These are phyloP conservation scores for Oscarella lobularis DNA, from an alignment of 37 sponge, comb jelly and placozoan genomes.

Conservation along the genomic window DNA sequence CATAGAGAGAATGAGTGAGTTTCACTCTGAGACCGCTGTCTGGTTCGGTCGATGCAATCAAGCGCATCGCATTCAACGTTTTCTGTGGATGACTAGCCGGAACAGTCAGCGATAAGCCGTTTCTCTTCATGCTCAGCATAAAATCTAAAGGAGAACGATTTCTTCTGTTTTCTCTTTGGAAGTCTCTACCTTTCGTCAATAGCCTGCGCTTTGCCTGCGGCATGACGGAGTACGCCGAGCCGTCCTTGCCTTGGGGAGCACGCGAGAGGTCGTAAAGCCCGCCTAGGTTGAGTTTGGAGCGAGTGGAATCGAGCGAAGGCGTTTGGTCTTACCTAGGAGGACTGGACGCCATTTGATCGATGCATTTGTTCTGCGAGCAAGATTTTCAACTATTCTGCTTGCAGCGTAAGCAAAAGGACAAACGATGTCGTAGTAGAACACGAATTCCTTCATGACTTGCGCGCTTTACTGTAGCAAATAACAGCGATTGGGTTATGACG, in stretches of 20 bases:
- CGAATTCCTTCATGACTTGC: conserved; percentile 24
- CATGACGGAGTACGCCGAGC: conserved; percentile 79
- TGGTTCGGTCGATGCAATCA: conserved; percentile 16
- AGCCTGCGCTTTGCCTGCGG: conserved; percentile 37
- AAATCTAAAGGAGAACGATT: conserved; percentile 28
- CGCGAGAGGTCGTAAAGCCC: conserved; percentile 61
- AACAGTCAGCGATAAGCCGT: conserved; percentile 12
- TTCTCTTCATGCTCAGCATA: conserved; percentile 15
- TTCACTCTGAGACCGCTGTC: conserved; percentile 14
- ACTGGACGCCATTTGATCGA: conserved; percentile 70
- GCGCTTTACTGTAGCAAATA: not conserved
- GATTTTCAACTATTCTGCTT: conserved; percentile 37
- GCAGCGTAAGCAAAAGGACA: conserved; percentile 90
- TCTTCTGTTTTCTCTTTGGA: not conserved
- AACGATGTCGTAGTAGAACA: conserved; percentile 86
- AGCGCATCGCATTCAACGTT: conserved; percentile 72
- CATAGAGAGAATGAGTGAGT: conserved; percentile 51
- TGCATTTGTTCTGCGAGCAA: conserved; percentile 32
- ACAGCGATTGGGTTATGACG: too few relatives aligned
- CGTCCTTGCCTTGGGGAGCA: conserved; percentile 71
- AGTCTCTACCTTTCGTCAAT: conserved; percentile 19
- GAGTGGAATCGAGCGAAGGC: too few relatives aligned
- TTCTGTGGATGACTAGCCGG: conserved; percentile 32
- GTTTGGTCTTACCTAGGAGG: conserved; percentile 41
- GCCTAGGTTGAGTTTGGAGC: conserved; percentile 28